Conservation (phyloP, 2,113 vertebrate genomes). For the Callorhinus ursinus region DNA sequence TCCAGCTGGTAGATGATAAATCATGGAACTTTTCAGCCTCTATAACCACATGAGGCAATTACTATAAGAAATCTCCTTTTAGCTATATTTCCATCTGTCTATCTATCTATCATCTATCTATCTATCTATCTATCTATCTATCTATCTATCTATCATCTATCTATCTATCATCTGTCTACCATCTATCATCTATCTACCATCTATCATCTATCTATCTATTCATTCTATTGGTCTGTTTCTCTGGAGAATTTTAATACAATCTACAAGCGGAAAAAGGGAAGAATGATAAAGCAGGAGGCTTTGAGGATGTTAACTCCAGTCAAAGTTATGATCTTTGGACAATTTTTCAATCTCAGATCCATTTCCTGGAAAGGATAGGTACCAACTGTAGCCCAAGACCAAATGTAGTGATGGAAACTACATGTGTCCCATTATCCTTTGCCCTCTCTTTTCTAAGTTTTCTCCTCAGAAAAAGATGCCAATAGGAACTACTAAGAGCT, state of each 20-base stretch:
- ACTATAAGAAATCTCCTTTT: not conserved
- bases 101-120: not conserved
- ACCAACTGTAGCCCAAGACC: not conserved
- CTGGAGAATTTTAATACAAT: not conserved
- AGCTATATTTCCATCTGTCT: not conserved
- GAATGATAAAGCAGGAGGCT: not conserved
- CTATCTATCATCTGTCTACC: not conserved
- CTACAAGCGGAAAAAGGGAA: not conserved
- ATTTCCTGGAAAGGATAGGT: not conserved
- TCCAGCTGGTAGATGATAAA: not conserved
- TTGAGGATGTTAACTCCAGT: rapidly evolving
- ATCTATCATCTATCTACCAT: not conserved
- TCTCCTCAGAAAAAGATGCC: not conserved
- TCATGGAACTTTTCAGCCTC: not conserved
- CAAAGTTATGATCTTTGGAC: not conserved
- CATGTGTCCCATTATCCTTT: not conserved
- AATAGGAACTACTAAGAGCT: not conserved
- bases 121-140: not conserved
- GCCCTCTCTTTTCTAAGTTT: not conserved
- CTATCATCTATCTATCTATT: not conserved
- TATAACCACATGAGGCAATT: not conserved
- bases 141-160: not conserved
- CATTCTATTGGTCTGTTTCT: not conserved
- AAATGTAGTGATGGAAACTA: not conserved
- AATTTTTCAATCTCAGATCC: not conserved